Conservation (phyloP, 2,113 vertebrate genomes). For the Aleadryas rufinucha region DNA sequence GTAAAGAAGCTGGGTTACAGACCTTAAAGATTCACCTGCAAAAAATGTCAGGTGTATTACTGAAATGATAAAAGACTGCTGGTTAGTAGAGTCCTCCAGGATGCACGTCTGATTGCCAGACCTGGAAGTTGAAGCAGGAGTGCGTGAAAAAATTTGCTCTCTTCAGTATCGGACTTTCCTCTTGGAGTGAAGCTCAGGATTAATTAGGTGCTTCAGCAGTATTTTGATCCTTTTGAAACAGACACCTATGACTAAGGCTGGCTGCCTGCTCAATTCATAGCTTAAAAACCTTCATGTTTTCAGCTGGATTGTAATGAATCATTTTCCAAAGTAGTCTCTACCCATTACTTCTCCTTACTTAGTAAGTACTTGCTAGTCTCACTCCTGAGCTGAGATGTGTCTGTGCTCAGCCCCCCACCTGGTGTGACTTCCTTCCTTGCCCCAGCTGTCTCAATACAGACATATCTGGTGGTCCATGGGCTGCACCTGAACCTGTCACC, state of each 20-base stretch:
- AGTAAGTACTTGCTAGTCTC: not conserved
- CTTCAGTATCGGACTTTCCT: not conserved
- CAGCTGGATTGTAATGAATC: not conserved
- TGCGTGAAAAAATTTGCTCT: accelerated
- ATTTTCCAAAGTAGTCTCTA: not conserved
- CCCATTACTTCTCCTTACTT: not conserved
- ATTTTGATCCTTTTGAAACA: not conserved
- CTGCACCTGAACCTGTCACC: not conserved
- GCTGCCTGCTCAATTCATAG: not conserved
- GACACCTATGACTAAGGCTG: not conserved
- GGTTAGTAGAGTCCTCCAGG: not conserved
- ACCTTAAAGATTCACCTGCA: not conserved
- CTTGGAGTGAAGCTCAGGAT: not conserved
- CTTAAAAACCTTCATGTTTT: not conserved
- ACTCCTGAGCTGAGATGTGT: not conserved
- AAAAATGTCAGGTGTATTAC: not conserved
- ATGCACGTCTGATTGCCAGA: not conserved
- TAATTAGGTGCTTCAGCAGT: not conserved
- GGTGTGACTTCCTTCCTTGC: not conserved
- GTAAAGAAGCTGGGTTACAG: not conserved
- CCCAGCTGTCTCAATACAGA: not conserved
- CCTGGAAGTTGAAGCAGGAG: not conserved
- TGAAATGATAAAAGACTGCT: not conserved
- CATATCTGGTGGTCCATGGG: not conserved
- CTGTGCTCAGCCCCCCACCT: not conserved